These are phyloP conservation scores for Heliconius hermathena DNA, from an alignment of 1,140 invertebrate species.

Conservation along the genomic window DNA sequence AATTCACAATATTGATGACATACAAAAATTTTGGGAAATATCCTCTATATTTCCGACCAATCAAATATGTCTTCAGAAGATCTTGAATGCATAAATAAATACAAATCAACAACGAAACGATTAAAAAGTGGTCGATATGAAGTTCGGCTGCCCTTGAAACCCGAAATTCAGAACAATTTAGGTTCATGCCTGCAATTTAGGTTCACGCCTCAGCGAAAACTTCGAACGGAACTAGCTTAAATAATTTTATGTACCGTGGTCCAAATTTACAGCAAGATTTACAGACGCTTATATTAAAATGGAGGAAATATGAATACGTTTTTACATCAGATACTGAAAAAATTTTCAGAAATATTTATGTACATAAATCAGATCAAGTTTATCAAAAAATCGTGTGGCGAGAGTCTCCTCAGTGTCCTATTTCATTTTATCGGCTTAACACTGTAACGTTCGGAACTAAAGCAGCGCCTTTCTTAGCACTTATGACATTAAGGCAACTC, in stretches of 20 bases:
- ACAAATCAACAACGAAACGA: too few species aligned
- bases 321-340: slow-evolving; percentile 25
- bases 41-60: too few species aligned
- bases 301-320: slow-evolving; percentile 29
- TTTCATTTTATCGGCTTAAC: slow-evolving; percentile 20
- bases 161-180: too few species aligned
- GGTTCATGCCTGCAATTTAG: too few species aligned
- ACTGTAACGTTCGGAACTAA: slow-evolving; percentile 29
- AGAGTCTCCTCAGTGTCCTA: not conserved
- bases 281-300: slow-evolving; percentile 28
- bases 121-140: too few species aligned
- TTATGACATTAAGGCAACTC: slow-evolving; percentile 27
- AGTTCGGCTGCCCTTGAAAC: too few species aligned
- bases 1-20: too few species aligned
- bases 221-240: not conserved
- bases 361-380: slow-evolving; percentile 18
- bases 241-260: slow-evolving; percentile 6
- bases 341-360: not conserved
- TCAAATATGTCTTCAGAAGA: too few species aligned
- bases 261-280: slow-evolving; percentile 39
- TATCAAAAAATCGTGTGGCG: slow-evolving; percentile 37
- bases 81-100: too few species aligned
- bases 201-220: slow-evolving; percentile 30
- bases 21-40: too few species aligned
- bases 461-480: slow-evolving; percentile 23